Conservation (phyloP, 2,888 invertebrate species). For the Phoronis australis region DNA sequence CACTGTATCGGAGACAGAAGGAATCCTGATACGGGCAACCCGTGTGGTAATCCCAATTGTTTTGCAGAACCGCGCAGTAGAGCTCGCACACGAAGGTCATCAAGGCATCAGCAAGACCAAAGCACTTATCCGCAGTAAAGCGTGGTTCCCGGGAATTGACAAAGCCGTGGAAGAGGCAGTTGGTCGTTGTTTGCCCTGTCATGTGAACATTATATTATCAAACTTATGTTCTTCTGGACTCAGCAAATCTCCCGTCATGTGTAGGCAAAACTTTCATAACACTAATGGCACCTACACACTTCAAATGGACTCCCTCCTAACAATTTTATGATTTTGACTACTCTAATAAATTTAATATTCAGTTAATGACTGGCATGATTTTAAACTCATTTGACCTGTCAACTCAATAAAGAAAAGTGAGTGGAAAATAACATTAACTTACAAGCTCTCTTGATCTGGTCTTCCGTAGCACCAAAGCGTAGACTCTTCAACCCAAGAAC, state of each 20-base stretch:
- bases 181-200: conserved; percentile 12
- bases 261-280: no score
- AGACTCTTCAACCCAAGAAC: conserved; percentile 83
- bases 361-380: no score
- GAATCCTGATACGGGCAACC: conserved; percentile 8
- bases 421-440: no score
- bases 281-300: no score
- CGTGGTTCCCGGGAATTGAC: conserved; percentile 21
- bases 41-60: conserved; percentile 11
- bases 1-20: conserved; percentile 7
- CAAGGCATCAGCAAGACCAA: conserved; percentile 21
- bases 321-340: background rate
- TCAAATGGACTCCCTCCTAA: no score
- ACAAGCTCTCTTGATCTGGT: conserved; percentile 91
- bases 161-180: conserved; percentile 10
- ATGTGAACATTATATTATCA: no score
- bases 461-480: conserved; percentile 80
- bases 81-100: conserved; percentile 23
- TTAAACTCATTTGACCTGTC: no score
- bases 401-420: no score
- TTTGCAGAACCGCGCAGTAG: conserved; percentile 12
- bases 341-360: no score
- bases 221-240: no score
- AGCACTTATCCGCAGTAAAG: conserved; percentile 15
- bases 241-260: no score